These are phyloP conservation scores for Xanthorhoe designata DNA, from an alignment of 2,888 invertebrate genomes.

Conservation along the genomic window DNA sequence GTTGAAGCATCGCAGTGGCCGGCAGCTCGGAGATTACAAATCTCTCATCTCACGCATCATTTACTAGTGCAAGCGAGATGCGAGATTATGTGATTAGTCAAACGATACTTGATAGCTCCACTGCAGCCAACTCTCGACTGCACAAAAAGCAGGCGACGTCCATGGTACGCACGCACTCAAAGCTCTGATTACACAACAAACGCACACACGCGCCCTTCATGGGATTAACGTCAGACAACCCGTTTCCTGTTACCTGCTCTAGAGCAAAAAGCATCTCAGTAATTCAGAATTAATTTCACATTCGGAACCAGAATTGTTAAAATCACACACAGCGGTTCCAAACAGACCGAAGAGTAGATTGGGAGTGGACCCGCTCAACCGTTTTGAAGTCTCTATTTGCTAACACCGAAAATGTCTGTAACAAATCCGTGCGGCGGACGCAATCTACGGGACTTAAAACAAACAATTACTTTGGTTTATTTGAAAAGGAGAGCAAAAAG, in stretches of 20 bases:
- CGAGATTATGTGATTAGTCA: conserved; percentile 63
- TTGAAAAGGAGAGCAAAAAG: conserved; percentile 81
- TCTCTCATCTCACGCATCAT: conserved; percentile 56
- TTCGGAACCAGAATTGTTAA: conserved; percentile 64
- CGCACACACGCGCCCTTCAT: conserved; percentile 61
- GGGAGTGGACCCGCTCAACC: conserved; percentile 62
- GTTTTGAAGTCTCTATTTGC: conserved; percentile 79
- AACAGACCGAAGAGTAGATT: conserved; percentile 45
- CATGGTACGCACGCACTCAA: conserved; percentile 60
- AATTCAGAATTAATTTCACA: conserved; percentile 81
- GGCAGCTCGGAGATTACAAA: conserved; percentile 55
- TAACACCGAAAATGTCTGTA: conserved; percentile 74
- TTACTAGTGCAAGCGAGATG: conserved; percentile 60
- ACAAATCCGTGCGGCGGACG: conserved; percentile 78
- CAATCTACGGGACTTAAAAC: conserved; percentile 82
- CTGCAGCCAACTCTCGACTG: conserved; percentile 60
- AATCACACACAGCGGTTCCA: conserved; percentile 41
- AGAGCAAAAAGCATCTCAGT: conserved; percentile 76
- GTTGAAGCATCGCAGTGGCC: conserved; percentile 55
- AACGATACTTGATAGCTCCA: conserved; percentile 66
- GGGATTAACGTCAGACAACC: conserved; percentile 81
- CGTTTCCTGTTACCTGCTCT: conserved; percentile 83
- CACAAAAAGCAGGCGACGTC: conserved; percentile 73
- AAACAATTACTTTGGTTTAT: conserved; percentile 85
- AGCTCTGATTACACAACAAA: conserved; percentile 69